Evolutionary conservation across 2,888 invertebrate genomes (phyloP), one percentile per base, ranked within the genome.

Genomic region (Blastobasis adustella): DNA sequence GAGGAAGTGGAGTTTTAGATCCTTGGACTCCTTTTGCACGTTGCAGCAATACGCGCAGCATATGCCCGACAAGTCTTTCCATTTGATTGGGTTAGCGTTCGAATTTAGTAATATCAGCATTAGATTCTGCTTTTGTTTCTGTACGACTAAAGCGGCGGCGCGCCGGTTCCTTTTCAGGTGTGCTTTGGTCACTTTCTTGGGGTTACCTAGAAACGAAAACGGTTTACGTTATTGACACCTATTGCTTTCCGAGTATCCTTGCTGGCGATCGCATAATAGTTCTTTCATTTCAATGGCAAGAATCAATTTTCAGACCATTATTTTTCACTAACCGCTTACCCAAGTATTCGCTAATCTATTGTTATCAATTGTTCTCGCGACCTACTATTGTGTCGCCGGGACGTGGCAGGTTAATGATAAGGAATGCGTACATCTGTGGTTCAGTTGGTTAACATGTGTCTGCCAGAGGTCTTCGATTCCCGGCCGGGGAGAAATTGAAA

Each of bases 61-160:
- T 10, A 52, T 55, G 39, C 50, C 50, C 5, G 0, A 71, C 64
- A 53, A 74, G 81, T 1, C 74, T 65, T 69, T 67, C 42, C 73
- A 68, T 0, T 78, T 70, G 7, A 85, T 76, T 0, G 79, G 79
- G 0, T 82, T 81, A 0, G 82, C 82, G 56, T 82, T 85, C 0
- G 84, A 73, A 38, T 49, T 5, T 41, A 52, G 40, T 5, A 54
- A 45, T 43, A 50, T 52, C 8, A 47, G 41, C 4, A 45, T n/a
- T 5, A 52, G 47, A 10, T 52, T 52, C 8, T 50, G 41, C 37
- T 50, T 55, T 44, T 55, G 50, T 10, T 49, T 50, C 37, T 6
- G n/a, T 40, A 46, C 46, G 5, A 9, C 38, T 37, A 41, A 39
- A 10, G 23, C n/a, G 4, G 40, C 46, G 1, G 49, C 51, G 38